A percentile compares a stretch with the other conserved stretches of the same genome.
phyloP scores from a whole-genome alignment of 2,888 invertebrate species.

The Itoplectis maculator region DNA sequence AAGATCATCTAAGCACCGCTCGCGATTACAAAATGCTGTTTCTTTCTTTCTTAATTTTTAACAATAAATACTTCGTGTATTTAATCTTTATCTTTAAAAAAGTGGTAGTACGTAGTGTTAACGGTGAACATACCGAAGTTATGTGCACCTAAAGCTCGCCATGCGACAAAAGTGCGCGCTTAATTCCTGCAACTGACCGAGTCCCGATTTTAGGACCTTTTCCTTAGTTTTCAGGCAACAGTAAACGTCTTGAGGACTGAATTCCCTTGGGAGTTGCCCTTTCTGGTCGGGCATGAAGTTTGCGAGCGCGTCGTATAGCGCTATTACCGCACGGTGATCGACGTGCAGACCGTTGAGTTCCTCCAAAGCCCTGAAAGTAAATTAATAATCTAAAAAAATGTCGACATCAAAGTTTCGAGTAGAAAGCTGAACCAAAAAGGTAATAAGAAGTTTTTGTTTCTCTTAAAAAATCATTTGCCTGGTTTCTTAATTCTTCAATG shows the following conservation, averaged over 20 bases:
- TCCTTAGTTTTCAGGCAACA: slow-evolving; percentile 78
- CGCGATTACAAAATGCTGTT: background rate
- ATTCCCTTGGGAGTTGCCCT: slow-evolving; percentile 53
- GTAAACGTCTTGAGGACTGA: slow-evolving; percentile 77
- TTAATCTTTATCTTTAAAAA: background rate
- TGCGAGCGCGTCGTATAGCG: slow-evolving; percentile 74
- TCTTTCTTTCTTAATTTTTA: background rate
- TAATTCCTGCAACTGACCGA: slow-evolving; percentile 79
- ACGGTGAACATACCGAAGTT: slow-evolving; percentile 23
- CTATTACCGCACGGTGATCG: slow-evolving; percentile 72
- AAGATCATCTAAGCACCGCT: background rate
- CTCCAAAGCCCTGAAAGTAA: slow-evolving; percentile 75
- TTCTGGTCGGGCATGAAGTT: slow-evolving; percentile 74
- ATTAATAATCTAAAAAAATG: background rate
- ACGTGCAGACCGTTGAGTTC: slow-evolving; percentile 69
- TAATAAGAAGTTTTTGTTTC: background rate
- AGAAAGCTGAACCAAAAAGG: background rate
- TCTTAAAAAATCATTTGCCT: too few species aligned
- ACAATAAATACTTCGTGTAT: background rate
- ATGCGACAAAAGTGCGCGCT: slow-evolving; percentile 77
- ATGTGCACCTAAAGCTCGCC: slow-evolving; percentile 70
- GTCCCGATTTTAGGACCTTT: slow-evolving; percentile 74
- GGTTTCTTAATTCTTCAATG: too few species aligned
- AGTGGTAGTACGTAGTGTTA: background rate
- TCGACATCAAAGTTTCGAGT: background rate